These are phyloP conservation scores for Manis javanica DNA, from an alignment of 2,797 vertebrate species.

Conservation along the genomic window DNA sequence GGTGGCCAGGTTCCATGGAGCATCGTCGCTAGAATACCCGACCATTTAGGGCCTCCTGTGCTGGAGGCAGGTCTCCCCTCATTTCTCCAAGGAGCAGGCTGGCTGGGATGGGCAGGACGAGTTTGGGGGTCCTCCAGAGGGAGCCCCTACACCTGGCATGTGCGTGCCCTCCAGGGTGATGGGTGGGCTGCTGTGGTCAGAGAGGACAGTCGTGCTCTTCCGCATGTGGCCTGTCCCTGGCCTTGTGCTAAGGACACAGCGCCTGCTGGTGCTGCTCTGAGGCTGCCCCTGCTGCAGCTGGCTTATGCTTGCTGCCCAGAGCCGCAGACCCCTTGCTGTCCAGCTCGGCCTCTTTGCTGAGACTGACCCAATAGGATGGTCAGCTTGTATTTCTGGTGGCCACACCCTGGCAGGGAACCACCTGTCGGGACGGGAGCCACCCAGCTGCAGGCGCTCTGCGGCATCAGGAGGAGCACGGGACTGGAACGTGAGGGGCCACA, in stretches of 20 bases:
- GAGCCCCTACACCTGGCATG: neutral
- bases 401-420: neutral
- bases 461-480: accelerated
- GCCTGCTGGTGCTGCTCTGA: neutral
- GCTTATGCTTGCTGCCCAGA: neutral
- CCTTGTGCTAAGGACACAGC: neutral
- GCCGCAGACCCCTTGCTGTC: neutral
- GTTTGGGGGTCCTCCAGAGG: neutral
- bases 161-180: too few species aligned
- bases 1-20: neutral
- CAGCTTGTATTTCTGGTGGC: neutral
- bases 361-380: accelerated
- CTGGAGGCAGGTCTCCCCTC: neutral
- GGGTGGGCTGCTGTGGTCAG: accelerated
- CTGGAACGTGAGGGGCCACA: neutral
- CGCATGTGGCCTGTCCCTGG: neutral
- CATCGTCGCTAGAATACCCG: too few species aligned
- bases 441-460: accelerated
- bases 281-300: neutral
- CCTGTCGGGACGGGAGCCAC: accelerated
- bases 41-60: accelerated
- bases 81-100: neutral
- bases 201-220: neutral
- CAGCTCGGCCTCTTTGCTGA: neutral
- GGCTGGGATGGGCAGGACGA: neutral